Base-by-base conservation (phyloP, 2,113 vertebrate genomes). In the Oxygymnocypris stewartii region DNA sequence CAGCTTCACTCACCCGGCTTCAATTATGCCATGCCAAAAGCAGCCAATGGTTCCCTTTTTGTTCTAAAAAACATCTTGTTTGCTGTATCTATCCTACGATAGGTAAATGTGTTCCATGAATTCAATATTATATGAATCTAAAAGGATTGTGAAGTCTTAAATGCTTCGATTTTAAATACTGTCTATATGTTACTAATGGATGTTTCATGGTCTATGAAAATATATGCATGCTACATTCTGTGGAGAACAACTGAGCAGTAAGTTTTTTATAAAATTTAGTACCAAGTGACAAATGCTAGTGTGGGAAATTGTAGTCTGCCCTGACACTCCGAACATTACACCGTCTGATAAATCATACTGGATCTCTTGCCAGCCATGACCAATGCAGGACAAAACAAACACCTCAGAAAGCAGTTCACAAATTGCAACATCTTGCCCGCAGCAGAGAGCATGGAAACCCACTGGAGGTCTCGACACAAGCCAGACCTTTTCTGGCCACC, bases 381-480 rank as follows among this genome's bases (percentile, higher is more conserved):
- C 80, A 82, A 90, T 88, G 83, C 67, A 87, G 88, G 79, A 85
- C 83, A 82, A 90, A 89, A 69, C 61, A 51, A 87, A 77, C 61
- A 61, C 37, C 4, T 59, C 49, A 40, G 37, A 86, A 71, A 81
- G 84, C 77, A 78, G 35, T 31, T 49, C 65, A 63, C 79, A 88
- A 88, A 88, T 90, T 88, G 84, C 87, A 85, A 88, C 87, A 89
- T 90, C 69, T 84, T 77, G 80, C 79, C 82, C 67, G 80, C 51
- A 86, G 78, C 47, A 44, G 63, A 84, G 54, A 88, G 16, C 42
- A 78, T 85, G 73, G 40, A 86, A 89, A 86, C 42, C 49, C 82
- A 80, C 35, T 47, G 75, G 49, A 85, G 77, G 79, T 83, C 71
- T 87, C 79, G 69, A 84, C 37, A 59, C 44, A 85, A 87, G 25